Evolutionary conservation across 1,140 invertebrate genomes (phyloP).

Genomic region (Aplysia californica): DNA sequence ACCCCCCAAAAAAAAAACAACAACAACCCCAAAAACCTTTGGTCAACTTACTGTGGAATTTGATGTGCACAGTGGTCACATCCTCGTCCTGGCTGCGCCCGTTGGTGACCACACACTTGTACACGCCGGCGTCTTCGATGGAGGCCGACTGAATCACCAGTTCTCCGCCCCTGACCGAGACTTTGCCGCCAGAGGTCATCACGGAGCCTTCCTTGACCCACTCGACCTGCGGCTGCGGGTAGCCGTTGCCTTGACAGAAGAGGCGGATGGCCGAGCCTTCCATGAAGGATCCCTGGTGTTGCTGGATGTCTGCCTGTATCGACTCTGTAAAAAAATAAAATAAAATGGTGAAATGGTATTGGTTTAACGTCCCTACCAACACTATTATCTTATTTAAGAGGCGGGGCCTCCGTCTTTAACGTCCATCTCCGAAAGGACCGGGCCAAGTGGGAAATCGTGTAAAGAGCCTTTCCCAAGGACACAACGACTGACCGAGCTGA

Average conservation of each 20-base stretch:
- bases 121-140: conserved; percentile 48
- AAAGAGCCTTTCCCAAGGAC: no score
- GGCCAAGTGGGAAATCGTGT: no score
- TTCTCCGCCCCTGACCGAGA: conserved; percentile 36
- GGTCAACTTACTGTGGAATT: neutral
- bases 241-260: conserved; percentile 43
- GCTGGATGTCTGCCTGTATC: conserved; percentile 35
- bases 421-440: no score
- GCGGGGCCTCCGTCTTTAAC: no score
- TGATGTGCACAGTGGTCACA: conserved; percentile 44
- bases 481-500: no score
- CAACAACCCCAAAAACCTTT: neutral
- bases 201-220: conserved; percentile 45
- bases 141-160: conserved; percentile 37
- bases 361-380: no score
- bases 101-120: conserved; percentile 46
- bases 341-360: no score
- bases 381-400: no score
- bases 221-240: conserved; percentile 37
- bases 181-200: conserved; percentile 23
- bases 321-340: conserved; percentile 29
- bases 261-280: conserved; percentile 47
- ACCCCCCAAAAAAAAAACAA: neutral
- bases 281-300: conserved; percentile 31
- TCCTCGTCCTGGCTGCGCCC: conserved; percentile 25